Evolutionary conservation across 37 sponge, comb jelly and placozoan species (phyloP).

Genomic region (Halichondria panicea): DNA sequence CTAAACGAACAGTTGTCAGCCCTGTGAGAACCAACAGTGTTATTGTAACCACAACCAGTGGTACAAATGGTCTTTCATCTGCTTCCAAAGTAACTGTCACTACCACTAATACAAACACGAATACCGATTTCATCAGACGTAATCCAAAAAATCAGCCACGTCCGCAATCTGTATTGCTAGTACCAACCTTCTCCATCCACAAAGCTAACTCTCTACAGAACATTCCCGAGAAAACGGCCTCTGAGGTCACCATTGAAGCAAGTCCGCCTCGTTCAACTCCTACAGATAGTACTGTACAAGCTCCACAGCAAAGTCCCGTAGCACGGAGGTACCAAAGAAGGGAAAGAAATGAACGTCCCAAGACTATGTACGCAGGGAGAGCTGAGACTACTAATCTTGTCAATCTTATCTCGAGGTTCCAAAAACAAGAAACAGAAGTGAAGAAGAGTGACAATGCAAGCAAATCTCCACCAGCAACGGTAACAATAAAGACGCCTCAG

Average conservation of each 20-base stretch:
- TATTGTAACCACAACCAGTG: neutral
- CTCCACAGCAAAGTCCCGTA: neutral
- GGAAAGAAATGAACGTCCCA: constrained; percentile 21
- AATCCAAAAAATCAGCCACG: neutral
- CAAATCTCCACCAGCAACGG: neutral
- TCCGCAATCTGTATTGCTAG: neutral
- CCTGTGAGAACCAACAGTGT: neutral
- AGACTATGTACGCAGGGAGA: constrained; percentile 18
- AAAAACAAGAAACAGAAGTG: constrained; percentile 22
- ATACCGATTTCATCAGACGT: too few species aligned
- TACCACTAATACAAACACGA: too few species aligned
- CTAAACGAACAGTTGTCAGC: too few species aligned
- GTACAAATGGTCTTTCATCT: too few species aligned
- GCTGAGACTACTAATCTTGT: constrained; percentile 15
- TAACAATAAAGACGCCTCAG: neutral
- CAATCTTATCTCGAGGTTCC: constrained; percentile 36
- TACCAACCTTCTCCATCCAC: neutral
- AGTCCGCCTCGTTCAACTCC: neutral
- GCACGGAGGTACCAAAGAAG: neutral
- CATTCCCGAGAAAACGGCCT: neutral
- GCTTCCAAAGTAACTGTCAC: too few species aligned
- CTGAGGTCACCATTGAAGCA: neutral
- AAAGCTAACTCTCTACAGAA: neutral
- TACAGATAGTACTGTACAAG: neutral
- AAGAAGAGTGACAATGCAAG: neutral